Evolutionary conservation across 2,797 vertebrate genomes (phyloP), one percentile per base, ranked within the genome.

Genomic region (Xenopus petersii): DNA sequence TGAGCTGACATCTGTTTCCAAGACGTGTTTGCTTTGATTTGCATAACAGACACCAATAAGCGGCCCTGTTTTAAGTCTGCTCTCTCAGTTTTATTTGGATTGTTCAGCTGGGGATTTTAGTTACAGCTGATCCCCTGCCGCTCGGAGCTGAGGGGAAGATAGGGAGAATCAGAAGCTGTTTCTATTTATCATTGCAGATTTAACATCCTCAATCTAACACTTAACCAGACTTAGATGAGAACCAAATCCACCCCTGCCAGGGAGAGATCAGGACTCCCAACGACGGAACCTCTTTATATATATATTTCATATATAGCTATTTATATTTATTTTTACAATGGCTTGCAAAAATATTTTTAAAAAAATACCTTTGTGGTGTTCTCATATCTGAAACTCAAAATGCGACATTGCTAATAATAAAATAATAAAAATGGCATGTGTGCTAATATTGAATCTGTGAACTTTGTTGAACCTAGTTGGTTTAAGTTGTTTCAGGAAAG

Each of bases 21-120:
- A 89, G 89, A 89, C 88, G 89, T 86, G 86, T 88, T 86, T 79
- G 90, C 89, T 92, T 92, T 93, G 89, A n/a, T 92, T 92, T 92
- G 91, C 90, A 90, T 92, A 92, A 91, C 90, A 92, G 89, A 86
- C 87, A 87, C 89, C 90, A 90, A 89, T 89, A 91, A 92, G 89
- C 90, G 88, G 90, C 89, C 89, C 90, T 89, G 90, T 92, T 92
- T 91, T 89, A 91, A 90, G 90, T 91, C 90, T 88, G 90, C 88
- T 90, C 90, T 90, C 87, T 93, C 88, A 83, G 89, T 89, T 92
- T 89, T 87, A 88, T 89, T 88, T 89, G 87, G 88, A 87, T 87
- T 92, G 89, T 91, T 91, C 90, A 92, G 87, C 89, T 92, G 89
- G 90, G 90, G 90, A 92, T 93, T 91, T 93, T 85, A 89, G 83